Base-by-base conservation (phyloP, 1,140 invertebrate species). In the Calycopis cecrops region DNA sequence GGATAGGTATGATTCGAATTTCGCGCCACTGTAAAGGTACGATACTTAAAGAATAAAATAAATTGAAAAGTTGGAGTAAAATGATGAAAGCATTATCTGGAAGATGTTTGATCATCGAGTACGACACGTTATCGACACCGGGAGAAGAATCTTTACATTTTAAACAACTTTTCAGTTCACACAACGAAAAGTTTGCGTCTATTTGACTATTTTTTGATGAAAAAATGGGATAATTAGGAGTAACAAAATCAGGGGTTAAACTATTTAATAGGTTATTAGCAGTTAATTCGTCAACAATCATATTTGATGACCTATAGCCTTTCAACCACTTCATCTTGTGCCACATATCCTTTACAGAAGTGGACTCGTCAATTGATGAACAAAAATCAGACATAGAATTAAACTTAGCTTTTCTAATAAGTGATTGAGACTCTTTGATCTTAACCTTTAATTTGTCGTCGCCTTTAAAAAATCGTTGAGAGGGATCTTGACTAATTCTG, bases 1-100 rank as follows among this genome's bases (percentile, higher is more conserved):
- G 21, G 6, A 28, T 28, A 28, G 21, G 6, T 28, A 28, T 28
- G 21, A 28, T 50, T 6, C 60, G 28, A 1, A 78, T 69, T 12
- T 62, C 47, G 59, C 82, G 73, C 72, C 73, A 85, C 10, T 67
- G 58, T 1, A 21, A 33, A 4, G 76, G 81, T 21, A 68, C 35
- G 42, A 53, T n/a, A 28, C 49, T 38, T 3, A 6, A 10, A 3
- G 12, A 21, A 3, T 58, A 48, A 44, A 64, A 38, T 37, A 18
- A 12, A 38, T 68, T 68, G 44, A 50, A 68, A 44, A 68, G 1
- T n/a, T 34, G 12, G 4, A 65, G 4, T 38, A 67, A 48, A 4
- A 55, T 4, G 12, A 12, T 11, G 64, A 48, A 4, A 55, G 4
- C 17, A 12, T n/a, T n/a, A n/a, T n/a, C n/a, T 11, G 65, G 55